Base-by-base conservation (phyloP, 2,888 invertebrate genomes). In the Oxystoma pomonae region DNA sequence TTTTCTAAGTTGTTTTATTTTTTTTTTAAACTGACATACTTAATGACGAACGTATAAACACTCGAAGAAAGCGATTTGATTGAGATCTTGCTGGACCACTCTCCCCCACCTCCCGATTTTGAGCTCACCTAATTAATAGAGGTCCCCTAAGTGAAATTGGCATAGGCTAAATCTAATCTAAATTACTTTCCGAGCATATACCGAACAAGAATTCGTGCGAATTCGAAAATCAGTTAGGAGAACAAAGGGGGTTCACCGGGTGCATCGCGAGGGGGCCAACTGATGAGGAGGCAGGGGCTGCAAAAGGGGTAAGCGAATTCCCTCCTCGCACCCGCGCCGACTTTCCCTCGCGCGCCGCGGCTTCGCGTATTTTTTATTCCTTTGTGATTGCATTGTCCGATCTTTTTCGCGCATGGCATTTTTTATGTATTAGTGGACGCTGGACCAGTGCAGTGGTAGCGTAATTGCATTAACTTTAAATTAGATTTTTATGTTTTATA, bases 381-480 rank as follows among this genome's bases (percentile, higher is more conserved):
- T 80, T 80, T 79, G 79, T 80, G 79, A 79, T 80, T 80, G 73
- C 67, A 67, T 65, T 65, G 63, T 64, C 67, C 65, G 65, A 64
- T 67, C 78, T 79, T 78, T 79, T 79, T 77, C 79, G 80, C 80
- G 80, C 80, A 80, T 80, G 80, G 78, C 80, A 78, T 79, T 78
- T 80, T 80, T 67, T 67, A 62, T 60, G 62, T 53, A 50, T 12
- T 35, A 65, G 61, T 61, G 67, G 65, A 67, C 65, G 63, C 63
- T 57, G 53, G 19, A 16, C 16, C 67, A 67, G 63, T 49, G 65
- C n/a, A n/a, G 58, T 61, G 67, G 35, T 35, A n/a, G n/a, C n/a
- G n/a, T n/a, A n/a, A n/a, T n/a, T n/a, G n/a, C n/a, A n/a, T n/a
- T n/a, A n/a, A n/a, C n/a, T n/a, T n/a, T n/a, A n/a, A n/a, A n/a